A percentile compares a stretch with the other conserved stretches of the same genome.
Evolutionary conservation across 1,140 invertebrate species (phyloP).

Genomic region (Macrostomum lignano): DNA sequence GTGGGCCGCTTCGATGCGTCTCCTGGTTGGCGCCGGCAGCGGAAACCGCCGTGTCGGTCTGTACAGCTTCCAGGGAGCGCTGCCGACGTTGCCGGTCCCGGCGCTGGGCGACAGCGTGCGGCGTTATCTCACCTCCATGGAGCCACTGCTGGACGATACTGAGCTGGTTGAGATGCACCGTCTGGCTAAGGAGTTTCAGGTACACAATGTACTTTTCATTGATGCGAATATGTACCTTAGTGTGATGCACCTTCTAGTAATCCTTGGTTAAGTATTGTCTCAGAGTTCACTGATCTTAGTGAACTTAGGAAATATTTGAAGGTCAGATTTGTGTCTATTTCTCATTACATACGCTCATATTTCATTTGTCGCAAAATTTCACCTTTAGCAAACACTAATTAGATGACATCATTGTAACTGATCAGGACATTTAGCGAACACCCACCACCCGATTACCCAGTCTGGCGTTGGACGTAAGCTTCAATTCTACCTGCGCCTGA

Average conservation of each 20-base stretch:
- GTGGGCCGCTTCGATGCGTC: conserved; percentile 39
- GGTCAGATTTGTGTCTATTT: no score
- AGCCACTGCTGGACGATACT: conserved; percentile 45
- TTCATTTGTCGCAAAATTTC: no score
- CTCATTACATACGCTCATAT: not conserved
- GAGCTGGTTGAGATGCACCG: conserved; percentile 52
- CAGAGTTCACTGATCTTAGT: no score
- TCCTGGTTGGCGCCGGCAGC: conserved; percentile 3
- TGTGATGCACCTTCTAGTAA: no score
- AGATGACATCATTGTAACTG: no score
- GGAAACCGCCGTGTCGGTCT: conserved; percentile 35
- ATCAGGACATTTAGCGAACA: no score
- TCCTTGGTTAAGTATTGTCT: no score
- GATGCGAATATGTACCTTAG: not conserved
- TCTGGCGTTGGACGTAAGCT: conserved; percentile 66
- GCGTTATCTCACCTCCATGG: conserved; percentile 54
- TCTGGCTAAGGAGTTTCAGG: conserved; percentile 59
- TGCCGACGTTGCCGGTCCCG: conserved; percentile 69
- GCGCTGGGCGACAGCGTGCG: conserved; percentile 51
- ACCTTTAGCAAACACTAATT: no score
- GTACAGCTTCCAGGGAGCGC: conserved; percentile 78
- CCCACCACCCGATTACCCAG: no score
- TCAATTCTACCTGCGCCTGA: conserved; percentile 67
- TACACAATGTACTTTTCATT: not conserved
- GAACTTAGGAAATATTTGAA: no score